Evolutionary conservation across 2,113 vertebrate species (phyloP).

Genomic region (Pyxicephalus adspersus): DNA sequence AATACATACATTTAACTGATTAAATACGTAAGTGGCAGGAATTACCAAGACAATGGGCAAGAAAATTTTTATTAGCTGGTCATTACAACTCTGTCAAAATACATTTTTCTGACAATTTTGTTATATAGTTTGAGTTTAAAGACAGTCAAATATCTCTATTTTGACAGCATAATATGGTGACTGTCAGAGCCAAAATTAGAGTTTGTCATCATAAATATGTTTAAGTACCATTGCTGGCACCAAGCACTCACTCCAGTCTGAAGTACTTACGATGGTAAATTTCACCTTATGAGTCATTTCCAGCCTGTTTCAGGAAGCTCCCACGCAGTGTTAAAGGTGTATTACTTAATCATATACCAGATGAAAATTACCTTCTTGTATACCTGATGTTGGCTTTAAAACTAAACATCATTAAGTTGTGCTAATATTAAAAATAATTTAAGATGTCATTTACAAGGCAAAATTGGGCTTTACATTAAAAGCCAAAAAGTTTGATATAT

Average conservation of each 20-base stretch:
- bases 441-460: neutral
- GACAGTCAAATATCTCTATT: neutral
- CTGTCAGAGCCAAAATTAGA: neutral
- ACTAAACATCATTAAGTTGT: neutral
- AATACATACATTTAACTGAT: no score
- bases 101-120: no score
- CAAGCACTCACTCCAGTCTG: conserved; percentile 8
- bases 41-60: no score
- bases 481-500: neutral
- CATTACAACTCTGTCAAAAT: no score
- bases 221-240: conserved; percentile 15
- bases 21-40: no score
- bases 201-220: conserved; percentile 34
- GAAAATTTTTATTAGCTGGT: no score
- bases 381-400: conserved; percentile 13
- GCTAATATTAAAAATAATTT: conserved; percentile 26
- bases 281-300: conserved; percentile 28
- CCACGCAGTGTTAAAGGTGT: conserved; percentile 21
- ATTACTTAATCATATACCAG: conserved; percentile 3
- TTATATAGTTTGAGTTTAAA: neutral
- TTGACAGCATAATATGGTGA: conserved; percentile 13
- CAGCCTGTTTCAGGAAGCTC: conserved; percentile 27
- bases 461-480: neutral
- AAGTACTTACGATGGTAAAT: conserved; percentile 34
- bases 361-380: conserved; percentile 17